Evolutionary conservation across 2,113 vertebrate genomes (phyloP).

Genomic region (Tricholaema leucomelas): DNA sequence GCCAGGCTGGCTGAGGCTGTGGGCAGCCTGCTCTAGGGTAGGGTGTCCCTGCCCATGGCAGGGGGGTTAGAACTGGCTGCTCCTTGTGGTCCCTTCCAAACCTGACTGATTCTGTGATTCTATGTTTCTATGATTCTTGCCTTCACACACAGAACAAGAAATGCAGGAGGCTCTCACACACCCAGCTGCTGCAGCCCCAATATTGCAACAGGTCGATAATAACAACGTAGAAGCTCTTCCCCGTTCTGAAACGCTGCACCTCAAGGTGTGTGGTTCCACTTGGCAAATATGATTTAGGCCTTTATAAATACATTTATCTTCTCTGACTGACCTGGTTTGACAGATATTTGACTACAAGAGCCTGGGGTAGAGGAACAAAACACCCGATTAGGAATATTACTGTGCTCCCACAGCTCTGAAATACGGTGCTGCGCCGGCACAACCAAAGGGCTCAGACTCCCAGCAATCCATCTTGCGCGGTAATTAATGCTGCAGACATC

Average conservation of each 20-base stretch:
- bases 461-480: background rate
- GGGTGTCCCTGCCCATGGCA: no score
- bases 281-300: background rate
- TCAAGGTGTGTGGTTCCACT: background rate
- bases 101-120: no score
- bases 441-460: background rate
- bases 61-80: no score
- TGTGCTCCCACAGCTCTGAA: background rate
- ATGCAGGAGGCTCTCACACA: no score
- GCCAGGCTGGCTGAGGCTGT: no score
- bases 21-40: no score
- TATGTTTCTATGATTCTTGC: no score
- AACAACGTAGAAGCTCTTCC: background rate
- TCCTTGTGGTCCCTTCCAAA: no score
- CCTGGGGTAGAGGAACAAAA: background rate
- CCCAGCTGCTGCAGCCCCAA: background rate
- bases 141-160: no score
- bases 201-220: background rate
- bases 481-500: slow-evolving; percentile 26
- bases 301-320: slow-evolving; percentile 7
- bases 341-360: background rate
- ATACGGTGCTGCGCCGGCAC: background rate
- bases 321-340: background rate
- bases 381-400: background rate
- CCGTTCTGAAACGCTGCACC: background rate